These are phyloP conservation scores for Drosophila kurseongensis DNA, from an alignment of 1,140 invertebrate genomes.

Conservation along the genomic window DNA sequence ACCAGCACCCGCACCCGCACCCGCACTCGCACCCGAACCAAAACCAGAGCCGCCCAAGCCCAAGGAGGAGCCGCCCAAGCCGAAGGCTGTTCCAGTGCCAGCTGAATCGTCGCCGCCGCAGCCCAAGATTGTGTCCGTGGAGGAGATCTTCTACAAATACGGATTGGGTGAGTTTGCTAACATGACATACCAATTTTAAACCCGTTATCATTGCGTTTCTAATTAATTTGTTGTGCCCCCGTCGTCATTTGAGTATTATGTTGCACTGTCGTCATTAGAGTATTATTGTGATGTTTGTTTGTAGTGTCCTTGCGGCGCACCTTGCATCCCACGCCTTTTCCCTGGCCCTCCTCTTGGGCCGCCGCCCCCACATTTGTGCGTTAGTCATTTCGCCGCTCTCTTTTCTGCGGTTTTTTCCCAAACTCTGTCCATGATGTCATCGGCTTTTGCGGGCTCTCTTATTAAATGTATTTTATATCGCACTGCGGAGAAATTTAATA, in stretches of 20 bases:
- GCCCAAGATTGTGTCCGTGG: slow-evolving; percentile 81
- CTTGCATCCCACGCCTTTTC: slow-evolving; percentile 40
- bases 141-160: slow-evolving; percentile 83
- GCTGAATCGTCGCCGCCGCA: slow-evolving; percentile 42
- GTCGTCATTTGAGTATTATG: slow-evolving; percentile 19
- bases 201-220: slow-evolving; percentile 42
- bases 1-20: background rate
- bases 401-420: slow-evolving; percentile 39
- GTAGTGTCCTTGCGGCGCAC: slow-evolving; percentile 41
- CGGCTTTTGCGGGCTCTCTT: slow-evolving; percentile 29
- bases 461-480: slow-evolving; percentile 34
- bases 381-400: slow-evolving; percentile 45
- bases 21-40: slow-evolving; percentile 10
- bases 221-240: slow-evolving; percentile 52
- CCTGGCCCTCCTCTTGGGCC: background rate
- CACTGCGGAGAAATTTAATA: slow-evolving; percentile 29
- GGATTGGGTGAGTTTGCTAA: slow-evolving; percentile 72
- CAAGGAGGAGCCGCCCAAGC: slow-evolving; percentile 48
- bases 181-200: background rate
- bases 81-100: slow-evolving; percentile 33
- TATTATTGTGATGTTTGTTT: slow-evolving; percentile 17
- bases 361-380: slow-evolving; percentile 9
- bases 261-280: slow-evolving; percentile 22
- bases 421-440: slow-evolving; percentile 62
- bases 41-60: slow-evolving; percentile 39